Evolutionary conservation across 2,113 vertebrate genomes (phyloP).

Genomic region (Eonycteris spelaea): DNA sequence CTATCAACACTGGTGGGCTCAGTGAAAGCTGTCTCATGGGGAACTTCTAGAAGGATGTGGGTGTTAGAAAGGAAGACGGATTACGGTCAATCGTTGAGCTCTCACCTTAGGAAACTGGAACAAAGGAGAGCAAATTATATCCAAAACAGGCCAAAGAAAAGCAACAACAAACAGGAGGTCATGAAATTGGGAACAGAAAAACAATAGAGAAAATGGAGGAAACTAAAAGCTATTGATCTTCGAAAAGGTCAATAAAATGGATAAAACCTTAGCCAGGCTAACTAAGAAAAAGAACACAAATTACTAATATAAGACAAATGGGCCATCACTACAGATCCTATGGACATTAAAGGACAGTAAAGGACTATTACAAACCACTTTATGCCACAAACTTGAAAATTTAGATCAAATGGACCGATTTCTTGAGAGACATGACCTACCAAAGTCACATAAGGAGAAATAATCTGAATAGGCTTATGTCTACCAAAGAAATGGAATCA

Average conservation of each 20-base stretch:
- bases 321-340: background rate
- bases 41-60: background rate
- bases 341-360: fast-evolving
- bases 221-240: background rate
- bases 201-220: too few species aligned
- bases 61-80: background rate
- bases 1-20: background rate
- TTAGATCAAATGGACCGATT: background rate
- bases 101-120: background rate
- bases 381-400: background rate
- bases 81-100: fast-evolving
- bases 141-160: background rate
- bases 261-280: background rate
- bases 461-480: fast-evolving
- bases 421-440: background rate
- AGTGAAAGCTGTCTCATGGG: fast-evolving
- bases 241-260: background rate
- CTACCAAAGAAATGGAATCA: background rate
- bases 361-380: fast-evolving
- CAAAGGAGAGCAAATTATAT: background rate
- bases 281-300: background rate
- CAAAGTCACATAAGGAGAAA: background rate
- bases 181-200: background rate
- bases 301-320: too few species aligned
- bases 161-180: background rate